A percentile compares a stretch with the other conserved stretches of the same genome.
These are phyloP conservation scores for Eurytoma adleriae DNA, from an alignment of 2,888 invertebrate species.

Conservation along the genomic window DNA sequence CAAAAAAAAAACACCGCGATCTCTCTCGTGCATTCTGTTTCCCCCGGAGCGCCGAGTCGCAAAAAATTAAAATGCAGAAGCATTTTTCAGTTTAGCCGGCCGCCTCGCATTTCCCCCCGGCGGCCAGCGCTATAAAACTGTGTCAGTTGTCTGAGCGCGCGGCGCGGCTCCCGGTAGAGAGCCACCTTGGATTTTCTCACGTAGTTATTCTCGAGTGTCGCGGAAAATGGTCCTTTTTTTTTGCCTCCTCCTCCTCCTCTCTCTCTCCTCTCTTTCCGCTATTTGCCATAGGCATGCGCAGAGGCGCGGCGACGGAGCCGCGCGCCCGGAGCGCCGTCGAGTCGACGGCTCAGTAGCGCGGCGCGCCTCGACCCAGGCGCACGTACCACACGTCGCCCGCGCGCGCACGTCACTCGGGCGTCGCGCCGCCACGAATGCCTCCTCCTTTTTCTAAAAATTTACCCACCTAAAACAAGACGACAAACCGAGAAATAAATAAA, in stretches of 20 bases:
- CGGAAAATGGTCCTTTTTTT: background rate
- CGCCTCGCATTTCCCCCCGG: background rate
- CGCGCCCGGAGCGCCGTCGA: conserved; percentile 67
- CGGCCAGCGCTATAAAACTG: conserved; percentile 14
- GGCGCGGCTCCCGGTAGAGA: background rate
- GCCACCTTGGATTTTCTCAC: conserved; percentile 35
- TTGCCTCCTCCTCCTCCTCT: background rate
- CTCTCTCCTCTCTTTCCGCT: conserved; percentile 11
- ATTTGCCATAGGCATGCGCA: conserved; percentile 41
- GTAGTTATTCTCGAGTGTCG: conserved; percentile 31
- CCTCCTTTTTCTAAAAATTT: background rate
- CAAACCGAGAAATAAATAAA: background rate
- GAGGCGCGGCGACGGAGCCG: conserved; percentile 58
- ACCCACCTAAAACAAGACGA: too few relatives aligned
- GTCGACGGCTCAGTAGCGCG: conserved; percentile 70
- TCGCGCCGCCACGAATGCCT: conserved; percentile 11
- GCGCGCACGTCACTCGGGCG: background rate
- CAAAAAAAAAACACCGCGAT: too few relatives aligned
- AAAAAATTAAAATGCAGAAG: conserved; percentile 21
- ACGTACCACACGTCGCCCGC: conserved; percentile 61
- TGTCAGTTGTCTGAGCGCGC: conserved; percentile 17
- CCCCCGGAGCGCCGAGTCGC: background rate
- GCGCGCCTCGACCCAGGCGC: conserved; percentile 75
- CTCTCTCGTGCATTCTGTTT: too few relatives aligned
- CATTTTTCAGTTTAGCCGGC: background rate